Evolutionary conservation across 53 echinoderm and acorn worm species (phyloP).

Genomic region (Astropecten irregularis): DNA sequence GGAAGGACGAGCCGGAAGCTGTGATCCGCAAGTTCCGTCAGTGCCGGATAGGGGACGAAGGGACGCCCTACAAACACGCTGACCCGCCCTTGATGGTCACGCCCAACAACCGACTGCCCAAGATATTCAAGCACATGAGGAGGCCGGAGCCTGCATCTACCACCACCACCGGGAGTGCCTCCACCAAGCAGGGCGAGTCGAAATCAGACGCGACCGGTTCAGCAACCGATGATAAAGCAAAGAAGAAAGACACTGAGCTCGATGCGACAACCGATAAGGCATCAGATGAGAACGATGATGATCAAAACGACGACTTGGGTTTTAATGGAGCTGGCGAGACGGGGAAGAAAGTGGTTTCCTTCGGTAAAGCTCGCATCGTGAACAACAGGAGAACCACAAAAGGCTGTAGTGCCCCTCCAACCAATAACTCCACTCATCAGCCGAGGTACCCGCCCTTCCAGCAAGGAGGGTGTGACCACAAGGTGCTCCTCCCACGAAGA

Average conservation of each 20-base stretch:
- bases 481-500: constrained; percentile 1
- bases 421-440: not conserved
- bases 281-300: not conserved
- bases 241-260: not conserved
- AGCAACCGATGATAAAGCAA: too few species aligned
- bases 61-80: constrained; percentile 3
- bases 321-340: too few species aligned
- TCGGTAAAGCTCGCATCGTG: constrained; percentile 22
- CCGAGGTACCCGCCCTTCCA: not conserved
- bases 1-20: not conserved
- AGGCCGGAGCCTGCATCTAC: not conserved
- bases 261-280: not conserved
- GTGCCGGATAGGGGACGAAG: constrained; percentile 21
- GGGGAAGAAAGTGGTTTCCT: constrained; percentile 25
- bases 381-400: not conserved
- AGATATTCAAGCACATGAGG: not conserved
- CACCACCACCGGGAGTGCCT: not conserved
- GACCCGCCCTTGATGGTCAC: constrained; percentile 28
- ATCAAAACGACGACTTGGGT: not conserved
- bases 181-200: not conserved
- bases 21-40: not conserved
- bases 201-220: too few species aligned
- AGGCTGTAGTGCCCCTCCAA: not conserved
- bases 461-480: not conserved
- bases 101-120: constrained; percentile 12